Evolutionary conservation across 2,888 invertebrate genomes (phyloP), one percentile per base, ranked within the genome.

Genomic region (Plutella xylostella): DNA sequence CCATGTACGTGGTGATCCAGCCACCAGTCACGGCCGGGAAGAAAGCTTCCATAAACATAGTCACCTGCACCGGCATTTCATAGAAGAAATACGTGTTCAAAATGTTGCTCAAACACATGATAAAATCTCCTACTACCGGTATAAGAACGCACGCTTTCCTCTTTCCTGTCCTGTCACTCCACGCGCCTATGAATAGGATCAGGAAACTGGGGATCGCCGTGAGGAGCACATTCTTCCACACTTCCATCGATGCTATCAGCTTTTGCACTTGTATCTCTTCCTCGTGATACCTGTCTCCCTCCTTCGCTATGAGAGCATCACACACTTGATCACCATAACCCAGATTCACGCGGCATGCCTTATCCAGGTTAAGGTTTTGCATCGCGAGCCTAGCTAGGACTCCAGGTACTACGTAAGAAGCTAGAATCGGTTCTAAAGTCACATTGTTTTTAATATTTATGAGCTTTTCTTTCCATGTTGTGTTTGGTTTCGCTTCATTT

Each of bases 311-410:
- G 3, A 94, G 73, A 0, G 93, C 91, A 57, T 89, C 87, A 65
- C 94, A 94, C 0, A 93, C 86, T 45, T 84, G 76, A 42, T 88
- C 86, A 0, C 89, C 85, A 61, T 90, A 92, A 0, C 79, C 80
- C 60, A 92, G 79, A 61, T 94, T 94, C 0, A 94, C 93, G 17
- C 93, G 77, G 58, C 94, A 94, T 0, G 93, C 93, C 72, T 94
- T 94, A 61, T 93, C 93, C 54, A 94, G 77, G 69, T 92, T 92
- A 17, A 94, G 70, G 69, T 94, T 94, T 71, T 93, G 93, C 4
- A 92, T 92, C 3, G 93, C 93, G 45, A 94, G 66, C 49, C 89
- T 87, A 0, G 91, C 88, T n/a, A 88, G 58, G 1, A 85, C 83
- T 51, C 86, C 85, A 2, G 90, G 89, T 51, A 90, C 73, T 0